phyloP scores from a whole-genome alignment of 2,888 invertebrate species.

The Drosophila anomalata region DNA sequence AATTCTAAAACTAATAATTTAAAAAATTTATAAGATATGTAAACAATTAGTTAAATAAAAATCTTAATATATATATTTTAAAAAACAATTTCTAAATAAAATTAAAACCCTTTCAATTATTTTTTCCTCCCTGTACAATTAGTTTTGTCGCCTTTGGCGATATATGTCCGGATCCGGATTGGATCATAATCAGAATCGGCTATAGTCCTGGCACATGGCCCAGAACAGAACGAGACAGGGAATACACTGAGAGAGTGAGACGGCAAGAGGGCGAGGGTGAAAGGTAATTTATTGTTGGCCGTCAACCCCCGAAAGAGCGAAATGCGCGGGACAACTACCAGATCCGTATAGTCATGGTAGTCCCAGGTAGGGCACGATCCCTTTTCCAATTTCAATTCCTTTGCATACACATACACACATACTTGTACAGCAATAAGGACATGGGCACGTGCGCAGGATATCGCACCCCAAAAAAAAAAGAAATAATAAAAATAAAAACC shows the following conservation, averaged over 20 bases:
- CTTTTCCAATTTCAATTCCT: slow-evolving; percentile 10
- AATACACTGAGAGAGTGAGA: slow-evolving; percentile 3
- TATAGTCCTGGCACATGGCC: slow-evolving; percentile 10
- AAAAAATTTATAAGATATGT: too few species aligned
- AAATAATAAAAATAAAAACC: slow-evolving; percentile 17
- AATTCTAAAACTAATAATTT: too few species aligned
- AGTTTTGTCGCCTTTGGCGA: slow-evolving; percentile 4
- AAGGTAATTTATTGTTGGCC: slow-evolving; percentile 50
- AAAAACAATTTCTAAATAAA: too few species aligned
- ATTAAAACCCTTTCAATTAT: neutral
- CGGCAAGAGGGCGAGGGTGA: slow-evolving; percentile 24
- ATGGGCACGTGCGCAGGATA: slow-evolving; percentile 38
- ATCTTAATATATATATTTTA: too few species aligned
- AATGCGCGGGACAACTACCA: slow-evolving; percentile 30
- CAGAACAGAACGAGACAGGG: neutral
- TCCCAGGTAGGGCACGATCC: slow-evolving; percentile 46
- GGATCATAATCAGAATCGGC: slow-evolving; percentile 18
- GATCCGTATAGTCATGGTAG: slow-evolving; percentile 4
- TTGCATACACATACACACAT: slow-evolving; percentile 25
- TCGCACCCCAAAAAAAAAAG: slow-evolving; percentile 51
- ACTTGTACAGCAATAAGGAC: slow-evolving; percentile 16
- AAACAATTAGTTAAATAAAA: too few species aligned
- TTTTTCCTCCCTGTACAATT: neutral
- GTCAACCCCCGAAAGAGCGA: slow-evolving; percentile 26
- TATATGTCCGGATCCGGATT: slow-evolving; percentile 28